Evolutionary conservation across 2,113 vertebrate genomes (phyloP), one percentile per base, ranked within the genome.

Genomic region (Cavia porcellus): DNA sequence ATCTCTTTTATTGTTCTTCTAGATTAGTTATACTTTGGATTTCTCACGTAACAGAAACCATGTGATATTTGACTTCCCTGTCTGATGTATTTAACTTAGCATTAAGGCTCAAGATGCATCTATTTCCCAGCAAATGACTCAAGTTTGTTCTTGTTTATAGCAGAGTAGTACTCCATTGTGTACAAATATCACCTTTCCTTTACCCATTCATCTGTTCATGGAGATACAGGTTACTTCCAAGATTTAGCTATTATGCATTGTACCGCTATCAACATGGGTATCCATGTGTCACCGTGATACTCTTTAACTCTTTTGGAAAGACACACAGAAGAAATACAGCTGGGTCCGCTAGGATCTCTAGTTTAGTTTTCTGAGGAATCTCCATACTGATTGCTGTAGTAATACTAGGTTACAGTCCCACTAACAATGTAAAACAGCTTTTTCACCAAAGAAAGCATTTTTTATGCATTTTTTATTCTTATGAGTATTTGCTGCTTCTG

Each of bases 231-330:
- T 2, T 10, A 2, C 15, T n/a, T 70, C 14, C 68, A 19, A n/a
- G 68, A 70, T n/a, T n/a, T n/a, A 70, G 68, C 66, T 70, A 70
- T n/a, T n/a, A 15, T n/a, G 35, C n/a, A 35, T 70, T 70, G 68
- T n/a, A 35, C 68, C 6, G 17, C 17, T n/a, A 70, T n/a, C 19
- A 70, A n/a, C 35, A n/a, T 70, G 35, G 35, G 7, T n/a, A 19
- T n/a, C 3, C 35, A 20, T 17, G 2, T 17, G 20, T 70, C 6
- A n/a, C 17, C 15, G 5, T 17, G 6, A 8, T 19, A 17, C n/a
- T 35, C 35, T 70, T 70, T 70, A n/a, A n/a, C 17, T 70, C 68
- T 62, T 62, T 62, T 25, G 61, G 61, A 9, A 28, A 28, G 61
- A 62, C 11, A 62, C 61, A 28, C 25, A 62, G 61, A 62, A 62